A percentile compares a stretch with the other conserved stretches of the same genome.
Conservation (phyloP, 1,140 invertebrate genomes). For the Polyergus mexicanus region DNA sequence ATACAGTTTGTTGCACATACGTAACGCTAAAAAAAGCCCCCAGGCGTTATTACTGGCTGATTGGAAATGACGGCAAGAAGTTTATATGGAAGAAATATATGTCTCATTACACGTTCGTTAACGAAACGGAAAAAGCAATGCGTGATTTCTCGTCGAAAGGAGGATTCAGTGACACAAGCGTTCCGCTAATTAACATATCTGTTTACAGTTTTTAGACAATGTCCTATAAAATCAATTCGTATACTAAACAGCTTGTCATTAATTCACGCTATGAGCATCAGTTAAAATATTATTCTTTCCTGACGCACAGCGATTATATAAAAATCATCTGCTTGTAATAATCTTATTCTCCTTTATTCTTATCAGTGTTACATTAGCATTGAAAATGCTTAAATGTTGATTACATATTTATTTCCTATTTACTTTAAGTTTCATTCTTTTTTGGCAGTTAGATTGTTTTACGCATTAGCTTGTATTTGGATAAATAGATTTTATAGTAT, state of each 20-base stretch:
- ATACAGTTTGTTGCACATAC: slow-evolving; percentile 44
- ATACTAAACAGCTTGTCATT: neutral
- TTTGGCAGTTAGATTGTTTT: neutral
- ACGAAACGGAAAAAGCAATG: neutral
- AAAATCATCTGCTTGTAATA: neutral
- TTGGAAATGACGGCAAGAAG: slow-evolving; percentile 53
- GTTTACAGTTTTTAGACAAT: neutral
- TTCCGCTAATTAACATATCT: neutral
- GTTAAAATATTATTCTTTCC: neutral
- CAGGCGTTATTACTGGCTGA: slow-evolving; percentile 47
- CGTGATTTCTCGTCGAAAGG: neutral
- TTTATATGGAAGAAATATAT: slow-evolving; percentile 52
- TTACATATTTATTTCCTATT: neutral
- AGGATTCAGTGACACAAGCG: neutral
- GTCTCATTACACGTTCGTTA: slow-evolving; percentile 49
- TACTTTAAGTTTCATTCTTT: neutral
- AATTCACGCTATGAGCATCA: neutral
- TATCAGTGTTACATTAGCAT: neutral
- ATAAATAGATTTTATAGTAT: neutral
- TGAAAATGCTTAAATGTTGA: neutral
- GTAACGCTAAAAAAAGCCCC: slow-evolving; percentile 42
- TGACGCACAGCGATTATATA: neutral
- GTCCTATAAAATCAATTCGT: neutral
- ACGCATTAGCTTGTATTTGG: neutral
- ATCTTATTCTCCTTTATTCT: neutral